Evolutionary conservation across 2,797 vertebrate species (phyloP).

Genomic region (Pachyuromys duprasi): DNA sequence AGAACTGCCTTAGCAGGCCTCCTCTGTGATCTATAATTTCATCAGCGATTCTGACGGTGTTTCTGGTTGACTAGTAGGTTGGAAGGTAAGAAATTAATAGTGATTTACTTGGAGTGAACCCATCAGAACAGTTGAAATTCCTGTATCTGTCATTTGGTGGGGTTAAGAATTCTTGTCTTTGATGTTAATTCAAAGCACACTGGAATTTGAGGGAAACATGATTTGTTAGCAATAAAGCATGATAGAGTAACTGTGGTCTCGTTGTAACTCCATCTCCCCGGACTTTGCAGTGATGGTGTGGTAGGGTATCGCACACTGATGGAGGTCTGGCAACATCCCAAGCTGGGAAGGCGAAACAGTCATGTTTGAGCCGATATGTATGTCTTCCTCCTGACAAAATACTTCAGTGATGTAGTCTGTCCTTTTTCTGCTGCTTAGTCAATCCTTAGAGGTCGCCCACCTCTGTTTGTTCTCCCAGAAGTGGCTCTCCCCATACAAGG

Average conservation of each 20-base stretch:
- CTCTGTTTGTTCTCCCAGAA: not conserved
- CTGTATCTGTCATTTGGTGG: conserved; percentile 76
- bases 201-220: not conserved
- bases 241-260: not conserved
- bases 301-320: not conserved
- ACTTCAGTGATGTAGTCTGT: not conserved
- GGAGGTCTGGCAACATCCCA: not conserved
- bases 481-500: not conserved
- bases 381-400: not conserved
- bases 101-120: conserved; percentile 35
- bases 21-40: conserved; percentile 57
- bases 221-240: conserved; percentile 30
- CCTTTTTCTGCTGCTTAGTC: not conserved
- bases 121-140: conserved; percentile 70
- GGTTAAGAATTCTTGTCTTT: conserved; percentile 72
- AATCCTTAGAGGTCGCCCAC: not conserved
- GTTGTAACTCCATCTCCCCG: not conserved
- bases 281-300: not conserved
- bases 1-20: conserved; percentile 9
- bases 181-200: conserved; percentile 51
- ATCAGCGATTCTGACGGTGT: conserved; percentile 56
- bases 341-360: not conserved
- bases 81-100: conserved; percentile 71
- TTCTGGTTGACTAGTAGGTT: conserved; percentile 67
- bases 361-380: not conserved